Base-by-base conservation (phyloP, 2,113 vertebrate genomes). In the Boulengeromyrus knoepffleri region DNA sequence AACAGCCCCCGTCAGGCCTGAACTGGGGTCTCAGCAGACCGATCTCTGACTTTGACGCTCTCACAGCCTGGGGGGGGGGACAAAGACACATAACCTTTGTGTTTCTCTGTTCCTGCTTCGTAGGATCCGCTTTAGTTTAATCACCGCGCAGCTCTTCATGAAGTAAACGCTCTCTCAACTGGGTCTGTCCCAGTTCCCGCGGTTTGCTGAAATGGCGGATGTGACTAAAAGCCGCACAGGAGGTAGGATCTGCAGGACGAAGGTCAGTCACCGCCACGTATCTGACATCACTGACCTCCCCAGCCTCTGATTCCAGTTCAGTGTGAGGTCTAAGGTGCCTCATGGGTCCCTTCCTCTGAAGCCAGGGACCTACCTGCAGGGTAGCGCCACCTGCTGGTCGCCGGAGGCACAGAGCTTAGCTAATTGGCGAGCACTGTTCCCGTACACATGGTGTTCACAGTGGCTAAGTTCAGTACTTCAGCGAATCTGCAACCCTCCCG, bases 381-480 rank as follows among this genome's bases (percentile, higher is more conserved):
- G 62, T 5, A 31, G 84, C 1, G 42, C 88, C 36, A 47, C 31
- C 17, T 52, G 45, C n/a, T 89, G 93, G 91, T 95, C 94, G 94
- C 93, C 94, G 91, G 91, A 94, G 95, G 94, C 91, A 91, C 94
- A 94, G 95, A 94, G 93, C 93, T 95, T 95, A 95, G 95, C 93
- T 95, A 94, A 94, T 92, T 92, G 91, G 95, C 94, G 95, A 96
- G 94, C 95, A 95, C 94, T 92, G 91, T 92, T 91, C 88, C 91
- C 89, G 89, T 8, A 91, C 17, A 90, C 88, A 86, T 92, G 88
- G 94, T 96, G 95, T 96, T 95, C 95, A 96, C 95, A 96, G 95
- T 95, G 95, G 95, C 95, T 96, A 95, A 96, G 95, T 95, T 96
- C 94, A 95, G 95, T 93, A 91, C 95, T 95, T 93, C 91, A 93